Evolutionary conservation across 2,888 invertebrate genomes (phyloP).

Genomic region (Harmothoe impar): DNA sequence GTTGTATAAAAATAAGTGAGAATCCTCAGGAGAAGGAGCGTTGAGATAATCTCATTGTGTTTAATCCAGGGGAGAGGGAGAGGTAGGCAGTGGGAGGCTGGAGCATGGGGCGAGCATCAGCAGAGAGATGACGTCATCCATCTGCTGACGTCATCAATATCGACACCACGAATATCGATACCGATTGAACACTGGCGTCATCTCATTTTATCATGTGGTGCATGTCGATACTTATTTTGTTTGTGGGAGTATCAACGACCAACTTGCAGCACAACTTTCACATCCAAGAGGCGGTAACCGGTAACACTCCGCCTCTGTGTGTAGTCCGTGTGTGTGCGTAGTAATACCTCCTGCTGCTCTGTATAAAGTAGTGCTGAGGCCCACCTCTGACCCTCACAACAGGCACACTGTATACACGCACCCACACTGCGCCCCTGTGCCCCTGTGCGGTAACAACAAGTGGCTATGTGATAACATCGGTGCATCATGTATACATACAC

Average conservation of each 20-base stretch:
- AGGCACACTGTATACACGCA: background rate
- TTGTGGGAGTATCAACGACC: too few species aligned
- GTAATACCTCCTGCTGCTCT: too few species aligned
- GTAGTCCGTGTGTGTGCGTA: background rate
- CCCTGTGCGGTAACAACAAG: background rate
- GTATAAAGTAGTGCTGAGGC: background rate
- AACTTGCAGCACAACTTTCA: too few species aligned
- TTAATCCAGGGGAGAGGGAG: slow-evolving; percentile 40
- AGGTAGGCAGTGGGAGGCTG: slow-evolving; percentile 20
- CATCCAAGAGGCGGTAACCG: background rate
- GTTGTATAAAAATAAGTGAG: slow-evolving; percentile 39
- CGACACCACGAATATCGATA: background rate
- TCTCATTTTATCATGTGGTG: too few species aligned
- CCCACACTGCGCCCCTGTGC: background rate
- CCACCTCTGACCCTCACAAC: background rate
- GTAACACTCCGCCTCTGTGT: background rate
- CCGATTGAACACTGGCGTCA: background rate
- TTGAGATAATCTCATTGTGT: slow-evolving; percentile 9
- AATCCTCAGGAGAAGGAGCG: background rate
- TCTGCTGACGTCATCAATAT: background rate
- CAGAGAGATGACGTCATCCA: background rate
- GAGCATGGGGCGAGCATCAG: background rate
- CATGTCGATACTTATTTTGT: too few species aligned
- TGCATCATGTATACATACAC: background rate
- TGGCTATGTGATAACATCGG: background rate